Percentiles rank a stretch among this genome's conserved stretches.
phyloP scores from a whole-genome alignment of 1,140 invertebrate genomes.

The Amphibalanus amphitrite region DNA sequence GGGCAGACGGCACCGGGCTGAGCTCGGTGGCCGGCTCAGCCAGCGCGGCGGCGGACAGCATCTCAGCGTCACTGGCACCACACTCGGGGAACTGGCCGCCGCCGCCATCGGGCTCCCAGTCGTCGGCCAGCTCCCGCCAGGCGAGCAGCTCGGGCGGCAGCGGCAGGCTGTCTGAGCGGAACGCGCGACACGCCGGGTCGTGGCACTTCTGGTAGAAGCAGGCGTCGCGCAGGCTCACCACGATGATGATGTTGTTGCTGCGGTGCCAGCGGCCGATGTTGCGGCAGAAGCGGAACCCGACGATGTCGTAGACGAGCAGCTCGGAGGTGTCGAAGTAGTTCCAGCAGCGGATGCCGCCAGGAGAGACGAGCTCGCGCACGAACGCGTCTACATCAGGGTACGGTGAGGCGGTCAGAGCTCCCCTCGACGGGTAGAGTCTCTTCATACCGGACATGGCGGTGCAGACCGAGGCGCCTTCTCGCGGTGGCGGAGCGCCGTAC shows the following conservation, averaged over 20 bases:
- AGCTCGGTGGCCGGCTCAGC: background rate
- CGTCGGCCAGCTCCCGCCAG: slow-evolving; percentile 10
- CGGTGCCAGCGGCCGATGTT: slow-evolving; percentile 43
- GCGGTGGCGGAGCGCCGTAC: no score
- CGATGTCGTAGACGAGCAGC: slow-evolving; percentile 39
- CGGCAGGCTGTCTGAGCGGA: slow-evolving; percentile 24
- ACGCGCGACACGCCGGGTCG: slow-evolving; percentile 40
- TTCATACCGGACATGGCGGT: no score
- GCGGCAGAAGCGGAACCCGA: slow-evolving; percentile 39
- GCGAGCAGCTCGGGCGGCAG: slow-evolving; percentile 21
- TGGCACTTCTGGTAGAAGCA: slow-evolving; percentile 46
- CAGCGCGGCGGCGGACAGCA: background rate
- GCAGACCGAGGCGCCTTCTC: no score
- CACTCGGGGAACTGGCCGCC: background rate
- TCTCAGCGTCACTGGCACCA: background rate
- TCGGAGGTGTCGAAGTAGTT: slow-evolving; percentile 30
- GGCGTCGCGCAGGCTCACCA: slow-evolving; percentile 36
- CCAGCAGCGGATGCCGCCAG: slow-evolving; percentile 35
- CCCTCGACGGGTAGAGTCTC: no score
- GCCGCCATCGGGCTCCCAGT: background rate
- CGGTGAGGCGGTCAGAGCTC: slow-evolving; percentile 24
- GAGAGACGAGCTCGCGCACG: slow-evolving; percentile 26
- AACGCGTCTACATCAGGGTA: slow-evolving; percentile 39
- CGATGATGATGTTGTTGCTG: slow-evolving; percentile 46
- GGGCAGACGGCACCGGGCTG: no score